Conservation (phyloP, 2,113 vertebrate genomes). For the Urocitellus parryii region DNA sequence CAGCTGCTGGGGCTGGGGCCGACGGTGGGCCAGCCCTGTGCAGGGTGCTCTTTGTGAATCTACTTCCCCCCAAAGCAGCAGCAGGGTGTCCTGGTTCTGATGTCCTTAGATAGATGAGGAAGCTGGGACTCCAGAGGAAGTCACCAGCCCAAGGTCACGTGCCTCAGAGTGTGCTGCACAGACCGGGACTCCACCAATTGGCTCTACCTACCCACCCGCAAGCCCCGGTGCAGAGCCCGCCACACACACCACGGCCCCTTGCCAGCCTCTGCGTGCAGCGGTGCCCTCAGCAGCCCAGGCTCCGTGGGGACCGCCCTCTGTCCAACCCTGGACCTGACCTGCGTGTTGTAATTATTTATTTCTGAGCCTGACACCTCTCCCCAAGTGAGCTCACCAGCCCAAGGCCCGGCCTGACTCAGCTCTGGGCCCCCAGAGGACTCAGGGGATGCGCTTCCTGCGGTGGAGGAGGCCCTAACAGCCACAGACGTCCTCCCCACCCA, state of each 20-base stretch:
- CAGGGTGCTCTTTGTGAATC: not conserved
- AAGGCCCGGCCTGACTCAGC: not conserved
- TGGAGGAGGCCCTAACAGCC: fast-evolving
- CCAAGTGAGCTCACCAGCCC: not conserved
- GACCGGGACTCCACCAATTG: not conserved
- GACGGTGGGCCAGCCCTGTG: not conserved
- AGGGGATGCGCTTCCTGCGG: not conserved
- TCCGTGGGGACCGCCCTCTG: not conserved
- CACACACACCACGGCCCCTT: too few species aligned
- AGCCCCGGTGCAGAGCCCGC: not conserved
- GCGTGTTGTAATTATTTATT: not conserved
- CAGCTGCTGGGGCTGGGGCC: not conserved
- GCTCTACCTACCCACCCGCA: not conserved
- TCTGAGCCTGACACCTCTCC: not conserved
- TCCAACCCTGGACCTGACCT: not conserved
- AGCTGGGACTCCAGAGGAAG: not conserved
- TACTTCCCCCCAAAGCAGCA: not conserved
- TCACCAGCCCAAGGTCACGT: not conserved
- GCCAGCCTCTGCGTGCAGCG: not conserved
- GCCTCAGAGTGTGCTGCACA: not conserved
- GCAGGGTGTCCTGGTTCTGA: not conserved
- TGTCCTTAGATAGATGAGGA: constrained; percentile 30
- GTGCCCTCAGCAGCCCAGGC: not conserved
- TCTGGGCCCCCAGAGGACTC: not conserved
- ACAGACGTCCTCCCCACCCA: fast-evolving